phyloP scores from a whole-genome alignment of 2,113 vertebrate species.

The Oenanthe oenanthe region DNA sequence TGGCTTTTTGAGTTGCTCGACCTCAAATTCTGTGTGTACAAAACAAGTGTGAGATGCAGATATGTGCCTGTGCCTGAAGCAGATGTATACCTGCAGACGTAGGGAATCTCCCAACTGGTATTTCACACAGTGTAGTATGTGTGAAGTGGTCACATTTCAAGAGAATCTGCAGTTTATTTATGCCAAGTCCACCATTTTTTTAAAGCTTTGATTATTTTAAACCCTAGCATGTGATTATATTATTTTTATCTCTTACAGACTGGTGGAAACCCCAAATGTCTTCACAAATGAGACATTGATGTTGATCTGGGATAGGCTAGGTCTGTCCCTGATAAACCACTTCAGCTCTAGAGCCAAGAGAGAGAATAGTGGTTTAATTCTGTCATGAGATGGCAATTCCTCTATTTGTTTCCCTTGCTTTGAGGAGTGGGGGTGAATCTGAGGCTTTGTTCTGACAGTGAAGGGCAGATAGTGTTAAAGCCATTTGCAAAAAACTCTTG shows the following conservation, averaged over 20 bases:
- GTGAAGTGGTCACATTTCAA: neutral
- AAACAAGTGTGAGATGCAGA: neutral
- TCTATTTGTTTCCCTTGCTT: neutral
- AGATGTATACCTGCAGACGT: neutral
- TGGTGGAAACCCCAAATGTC: neutral
- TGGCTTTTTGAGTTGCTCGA: neutral
- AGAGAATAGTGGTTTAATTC: neutral
- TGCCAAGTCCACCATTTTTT: neutral
- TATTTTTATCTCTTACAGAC: neutral
- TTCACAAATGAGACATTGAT: neutral
- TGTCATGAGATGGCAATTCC: neutral
- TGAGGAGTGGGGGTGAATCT: neutral
- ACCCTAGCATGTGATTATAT: neutral
- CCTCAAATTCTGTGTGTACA: neutral
- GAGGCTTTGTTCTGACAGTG: neutral
- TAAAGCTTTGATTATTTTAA: neutral
- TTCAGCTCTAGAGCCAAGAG: neutral
- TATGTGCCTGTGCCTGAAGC: neutral
- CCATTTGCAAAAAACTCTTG: neutral
- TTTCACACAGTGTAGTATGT: neutral
- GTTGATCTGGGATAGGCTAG: neutral
- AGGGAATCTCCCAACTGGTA: neutral
- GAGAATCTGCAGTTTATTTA: neutral
- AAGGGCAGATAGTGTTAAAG: neutral
- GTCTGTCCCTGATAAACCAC: neutral